phyloP scores from a whole-genome alignment of 2,797 vertebrate genomes.

The Ispidina lecontei region DNA sequence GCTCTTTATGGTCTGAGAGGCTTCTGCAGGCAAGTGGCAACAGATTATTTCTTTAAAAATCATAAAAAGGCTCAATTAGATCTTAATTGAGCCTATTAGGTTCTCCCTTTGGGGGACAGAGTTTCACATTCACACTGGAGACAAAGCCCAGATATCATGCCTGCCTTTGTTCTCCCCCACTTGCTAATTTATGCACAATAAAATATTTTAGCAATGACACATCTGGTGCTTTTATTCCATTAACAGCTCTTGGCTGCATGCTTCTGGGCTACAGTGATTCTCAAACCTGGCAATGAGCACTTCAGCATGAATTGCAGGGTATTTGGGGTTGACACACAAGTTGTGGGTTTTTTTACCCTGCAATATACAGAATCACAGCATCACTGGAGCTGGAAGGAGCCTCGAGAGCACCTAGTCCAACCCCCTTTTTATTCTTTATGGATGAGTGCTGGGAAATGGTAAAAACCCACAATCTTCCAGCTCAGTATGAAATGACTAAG shows the following conservation, averaged over 20 bases:
- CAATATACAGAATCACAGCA: not conserved
- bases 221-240: not conserved
- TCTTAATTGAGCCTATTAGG: not conserved
- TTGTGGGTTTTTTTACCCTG: not conserved
- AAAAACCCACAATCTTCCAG: no score
- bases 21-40: not conserved
- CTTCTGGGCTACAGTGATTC: not conserved
- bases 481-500: no score
- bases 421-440: no score
- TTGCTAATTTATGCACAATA: not conserved
- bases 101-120: not conserved
- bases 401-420: no score
- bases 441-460: no score
- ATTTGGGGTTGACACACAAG: not conserved
- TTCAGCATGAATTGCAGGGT: not conserved
- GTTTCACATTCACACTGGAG: not conserved
- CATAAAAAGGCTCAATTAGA: not conserved
- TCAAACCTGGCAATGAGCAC: not conserved
- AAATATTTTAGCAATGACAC: not conserved
- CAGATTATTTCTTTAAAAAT: constrained; percentile 11
- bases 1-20: not conserved
- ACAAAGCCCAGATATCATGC: not conserved
- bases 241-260: not conserved
- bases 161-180: not conserved
- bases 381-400: no score